Evolutionary conservation across 1,140 invertebrate species (phyloP).

Genomic region (Physella acuta): DNA sequence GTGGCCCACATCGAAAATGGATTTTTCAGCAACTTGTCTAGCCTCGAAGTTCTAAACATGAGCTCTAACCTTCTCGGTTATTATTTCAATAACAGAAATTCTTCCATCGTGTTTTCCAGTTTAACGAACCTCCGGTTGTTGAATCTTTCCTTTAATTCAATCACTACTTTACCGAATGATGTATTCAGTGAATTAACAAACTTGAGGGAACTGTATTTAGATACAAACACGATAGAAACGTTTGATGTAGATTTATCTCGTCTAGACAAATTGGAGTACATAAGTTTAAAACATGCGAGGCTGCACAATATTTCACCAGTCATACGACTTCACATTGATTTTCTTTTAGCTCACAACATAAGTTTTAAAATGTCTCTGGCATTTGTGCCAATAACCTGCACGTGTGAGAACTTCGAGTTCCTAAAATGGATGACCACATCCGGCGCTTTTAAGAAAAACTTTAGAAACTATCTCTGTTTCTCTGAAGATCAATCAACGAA

Average conservation of each 20-base stretch:
- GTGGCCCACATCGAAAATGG: slow-evolving; percentile 12
- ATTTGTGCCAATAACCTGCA: slow-evolving; percentile 29
- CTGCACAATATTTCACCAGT: slow-evolving; percentile 6
- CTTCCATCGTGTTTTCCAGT: slow-evolving; percentile 7
- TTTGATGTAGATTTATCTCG: slow-evolving; percentile 26
- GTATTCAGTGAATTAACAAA: slow-evolving; percentile 20
- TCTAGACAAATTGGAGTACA: slow-evolving; percentile 21
- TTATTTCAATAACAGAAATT: not conserved
- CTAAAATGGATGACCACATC: slow-evolving; percentile 31
- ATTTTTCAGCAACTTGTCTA: slow-evolving; percentile 25
- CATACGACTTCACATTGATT: slow-evolving; percentile 20
- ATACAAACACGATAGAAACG: slow-evolving; percentile 24
- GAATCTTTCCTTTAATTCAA: slow-evolving; percentile 32
- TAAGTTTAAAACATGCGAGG: slow-evolving; percentile 28
- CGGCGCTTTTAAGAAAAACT: not conserved
- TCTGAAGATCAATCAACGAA: slow-evolving; percentile 15
- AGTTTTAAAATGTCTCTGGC: slow-evolving; percentile 25
- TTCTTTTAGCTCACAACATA: not conserved
- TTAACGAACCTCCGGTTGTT: slow-evolving; percentile 23
- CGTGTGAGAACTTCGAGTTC: slow-evolving; percentile 32
- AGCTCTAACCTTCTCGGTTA: slow-evolving; percentile 21
- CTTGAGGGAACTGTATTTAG: slow-evolving; percentile 24
- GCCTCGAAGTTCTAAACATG: slow-evolving; percentile 7
- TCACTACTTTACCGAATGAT: slow-evolving; percentile 14
- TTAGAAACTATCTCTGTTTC: slow-evolving; percentile 23